Conservation (phyloP, 2,888 invertebrate species). For the Aleiodes testaceus region DNA sequence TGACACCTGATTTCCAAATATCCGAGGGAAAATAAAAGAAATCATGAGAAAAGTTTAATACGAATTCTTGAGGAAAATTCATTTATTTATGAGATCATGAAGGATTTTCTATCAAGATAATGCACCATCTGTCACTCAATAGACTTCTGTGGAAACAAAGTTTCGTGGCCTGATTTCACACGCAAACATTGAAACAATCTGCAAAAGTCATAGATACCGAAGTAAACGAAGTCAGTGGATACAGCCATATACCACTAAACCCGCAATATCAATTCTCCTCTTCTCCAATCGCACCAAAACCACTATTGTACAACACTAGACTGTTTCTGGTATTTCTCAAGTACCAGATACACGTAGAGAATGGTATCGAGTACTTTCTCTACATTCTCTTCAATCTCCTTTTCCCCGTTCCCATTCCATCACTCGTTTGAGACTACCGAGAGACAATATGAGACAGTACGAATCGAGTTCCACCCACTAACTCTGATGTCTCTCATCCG, state of each 20-base stretch:
- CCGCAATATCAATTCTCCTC: slow-evolving; percentile 31
- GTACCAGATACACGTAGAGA: not conserved
- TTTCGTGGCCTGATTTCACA: slow-evolving; percentile 1
- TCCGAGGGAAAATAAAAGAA: not conserved
- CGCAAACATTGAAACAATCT: slow-evolving; percentile 27
- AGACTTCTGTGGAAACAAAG: not conserved
- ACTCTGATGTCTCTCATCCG: slow-evolving; percentile 12
- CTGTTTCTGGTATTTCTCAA: not conserved
- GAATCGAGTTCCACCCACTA: slow-evolving; percentile 22
- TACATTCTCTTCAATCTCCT: too few relatives aligned
- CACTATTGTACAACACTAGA: not conserved
- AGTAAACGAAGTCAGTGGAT: slow-evolving; percentile 4
- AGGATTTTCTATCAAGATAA: not conserved
- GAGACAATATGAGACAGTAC: slow-evolving; percentile 31
- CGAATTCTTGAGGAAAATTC: not conserved
- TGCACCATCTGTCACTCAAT: slow-evolving; percentile 1
- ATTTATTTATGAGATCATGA: too few relatives aligned
- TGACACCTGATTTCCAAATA: not conserved
- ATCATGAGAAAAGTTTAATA: not conserved
- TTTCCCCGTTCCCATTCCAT: too few relatives aligned
- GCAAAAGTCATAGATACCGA: slow-evolving; percentile 20
- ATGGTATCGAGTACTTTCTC: too few relatives aligned
- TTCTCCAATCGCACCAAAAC: slow-evolving; percentile 6
- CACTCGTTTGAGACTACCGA: slow-evolving; percentile 1
- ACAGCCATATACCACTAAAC: not conserved